Evolutionary conservation across 2,888 invertebrate genomes (phyloP).

Genomic region (Tinea semifulvella): DNA sequence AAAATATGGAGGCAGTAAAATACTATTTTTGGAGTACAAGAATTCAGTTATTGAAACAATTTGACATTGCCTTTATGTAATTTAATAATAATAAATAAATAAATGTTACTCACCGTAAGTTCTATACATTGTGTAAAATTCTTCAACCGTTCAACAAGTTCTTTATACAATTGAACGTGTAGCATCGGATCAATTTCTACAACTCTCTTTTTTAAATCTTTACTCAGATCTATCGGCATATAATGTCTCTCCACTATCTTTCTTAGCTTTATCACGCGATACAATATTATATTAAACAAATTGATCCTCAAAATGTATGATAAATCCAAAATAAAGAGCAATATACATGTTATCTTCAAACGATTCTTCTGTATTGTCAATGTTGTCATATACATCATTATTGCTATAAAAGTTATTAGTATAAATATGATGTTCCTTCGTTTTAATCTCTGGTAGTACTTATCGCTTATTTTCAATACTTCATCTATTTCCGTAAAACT

Average conservation of each 20-base stretch:
- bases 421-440: not conserved
- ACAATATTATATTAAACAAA: conserved; percentile 9
- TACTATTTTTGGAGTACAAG: not conserved
- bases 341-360: conserved; percentile 2
- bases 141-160: not conserved
- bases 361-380: conserved; percentile 2
- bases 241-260: conserved; percentile 19
- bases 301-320: not conserved
- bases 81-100: not conserved
- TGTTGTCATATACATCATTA: conserved; percentile 2
- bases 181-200: not conserved
- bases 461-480: not conserved
- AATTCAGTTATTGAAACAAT: not conserved
- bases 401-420: not conserved
- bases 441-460: conserved; percentile 1
- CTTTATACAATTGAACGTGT: not conserved
- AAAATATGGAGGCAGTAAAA: not conserved
- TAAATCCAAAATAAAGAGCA: conserved; percentile 10
- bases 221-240: conserved; percentile 9
- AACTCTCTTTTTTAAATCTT: not conserved
- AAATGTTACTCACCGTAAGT: conserved; percentile 2
- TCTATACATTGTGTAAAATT: not conserved
- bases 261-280: conserved; percentile 13
- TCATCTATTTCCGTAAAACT: conserved; percentile 7
- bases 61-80: not conserved